phyloP scores from a whole-genome alignment of 2,113 vertebrate genomes.

The Epinephelus moara region DNA sequence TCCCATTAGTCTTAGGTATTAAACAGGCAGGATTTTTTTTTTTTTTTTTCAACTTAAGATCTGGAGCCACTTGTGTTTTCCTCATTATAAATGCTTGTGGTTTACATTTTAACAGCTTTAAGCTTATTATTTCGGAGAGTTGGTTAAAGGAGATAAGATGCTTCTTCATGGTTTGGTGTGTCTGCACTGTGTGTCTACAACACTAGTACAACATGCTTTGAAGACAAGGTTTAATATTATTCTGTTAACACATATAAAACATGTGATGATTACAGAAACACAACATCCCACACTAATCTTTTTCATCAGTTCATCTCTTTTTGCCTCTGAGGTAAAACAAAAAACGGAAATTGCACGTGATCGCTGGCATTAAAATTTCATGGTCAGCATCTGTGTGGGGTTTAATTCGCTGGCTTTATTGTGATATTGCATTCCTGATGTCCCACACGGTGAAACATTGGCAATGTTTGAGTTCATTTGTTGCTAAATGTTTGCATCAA shows the following conservation, averaged over 20 bases:
- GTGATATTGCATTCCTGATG: conserved; percentile 6
- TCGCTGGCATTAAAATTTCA: conserved; percentile 41
- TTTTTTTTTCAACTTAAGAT: conserved; percentile 19
- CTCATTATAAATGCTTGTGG: conserved; percentile 55
- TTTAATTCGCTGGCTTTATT: conserved; percentile 28
- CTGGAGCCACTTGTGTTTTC: conserved; percentile 48
- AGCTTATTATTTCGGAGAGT: conserved; percentile 55
- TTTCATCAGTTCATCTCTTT: conserved; percentile 19
- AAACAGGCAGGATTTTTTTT: conserved; percentile 38
- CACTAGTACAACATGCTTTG: conserved; percentile 15
- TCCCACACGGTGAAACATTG: conserved; percentile 1
- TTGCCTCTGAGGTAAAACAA: not conserved
- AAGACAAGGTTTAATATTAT: conserved; percentile 24
- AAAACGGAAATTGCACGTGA: not conserved
- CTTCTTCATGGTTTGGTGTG: conserved; percentile 23
- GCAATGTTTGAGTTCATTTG: conserved; percentile 11
- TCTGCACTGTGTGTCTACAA: conserved; percentile 18
- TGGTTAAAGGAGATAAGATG: conserved; percentile 43
- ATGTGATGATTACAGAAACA: conserved; percentile 19
- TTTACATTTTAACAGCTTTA: conserved; percentile 49
- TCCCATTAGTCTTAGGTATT: conserved; percentile 58
- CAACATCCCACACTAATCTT: conserved; percentile 28
- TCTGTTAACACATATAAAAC: conserved; percentile 41
- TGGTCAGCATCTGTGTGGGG: conserved; percentile 19
- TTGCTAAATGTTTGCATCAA: conserved; percentile 7